Percentiles rank a stretch among this genome's conserved stretches.
These are phyloP conservation scores for Phrynocephalus versicolor DNA, from an alignment of 2,113 vertebrate genomes.

Conservation along the genomic window DNA sequence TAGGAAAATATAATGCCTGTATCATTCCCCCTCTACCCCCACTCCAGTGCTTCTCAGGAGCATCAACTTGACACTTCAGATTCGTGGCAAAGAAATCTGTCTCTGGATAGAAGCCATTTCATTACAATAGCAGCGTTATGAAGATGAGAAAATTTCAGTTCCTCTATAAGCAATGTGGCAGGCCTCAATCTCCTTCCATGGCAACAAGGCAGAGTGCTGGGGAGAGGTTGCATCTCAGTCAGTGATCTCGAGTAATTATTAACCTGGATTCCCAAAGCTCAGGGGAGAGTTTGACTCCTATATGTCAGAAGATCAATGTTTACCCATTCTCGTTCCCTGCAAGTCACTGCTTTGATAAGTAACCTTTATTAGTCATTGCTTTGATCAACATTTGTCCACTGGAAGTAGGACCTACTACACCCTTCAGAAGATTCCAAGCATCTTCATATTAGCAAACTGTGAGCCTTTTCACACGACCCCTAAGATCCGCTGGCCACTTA, in stretches of 20 bases:
- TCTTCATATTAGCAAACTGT: constrained; percentile 43
- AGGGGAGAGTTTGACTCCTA: constrained; percentile 51
- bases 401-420: constrained; percentile 35
- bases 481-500: no score
- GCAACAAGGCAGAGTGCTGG: constrained; percentile 16
- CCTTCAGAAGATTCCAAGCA: constrained; percentile 44
- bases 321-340: constrained; percentile 33
- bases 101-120: constrained; percentile 15
- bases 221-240: constrained; percentile 15
- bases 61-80: constrained; percentile 18
- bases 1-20: constrained; percentile 18
- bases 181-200: constrained; percentile 17
- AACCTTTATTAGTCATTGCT: constrained; percentile 27
- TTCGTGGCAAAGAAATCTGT: constrained; percentile 26
- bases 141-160: constrained; percentile 14
- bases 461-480: no score
- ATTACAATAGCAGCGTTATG: background rate
- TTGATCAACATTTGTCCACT: constrained; percentile 42
- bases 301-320: constrained; percentile 47
- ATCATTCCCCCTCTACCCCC: constrained; percentile 25
- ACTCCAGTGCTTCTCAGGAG: constrained; percentile 16
- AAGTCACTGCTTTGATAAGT: constrained; percentile 36
- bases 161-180: background rate
- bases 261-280: constrained; percentile 19
- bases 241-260: constrained; percentile 44